Conservation (phyloP, 2,888 invertebrate genomes). For the Eupithecia abbreviata region DNA sequence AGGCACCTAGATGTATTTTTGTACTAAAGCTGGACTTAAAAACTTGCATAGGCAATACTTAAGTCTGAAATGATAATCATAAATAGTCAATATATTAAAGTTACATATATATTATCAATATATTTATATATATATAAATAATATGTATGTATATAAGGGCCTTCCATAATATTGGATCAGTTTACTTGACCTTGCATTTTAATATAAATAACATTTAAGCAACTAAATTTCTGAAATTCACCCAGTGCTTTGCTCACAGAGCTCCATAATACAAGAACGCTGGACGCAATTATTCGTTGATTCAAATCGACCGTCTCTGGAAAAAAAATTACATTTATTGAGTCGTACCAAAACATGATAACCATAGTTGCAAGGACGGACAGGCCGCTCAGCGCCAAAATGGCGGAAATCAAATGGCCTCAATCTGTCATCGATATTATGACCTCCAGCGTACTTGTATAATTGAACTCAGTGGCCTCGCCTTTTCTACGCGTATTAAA, state of each 20-base stretch:
- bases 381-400: too few relatives aligned
- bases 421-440: too few relatives aligned
- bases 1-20: slow-evolving; percentile 28
- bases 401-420: too few relatives aligned
- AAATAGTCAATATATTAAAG: slow-evolving; percentile 5
- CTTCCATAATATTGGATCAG: not conserved
- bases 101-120: not conserved
- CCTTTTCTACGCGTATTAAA: not conserved
- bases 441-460: too few relatives aligned
- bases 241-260: not conserved
- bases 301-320: too few relatives aligned
- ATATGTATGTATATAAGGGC: not conserved
- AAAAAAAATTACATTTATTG: too few relatives aligned
- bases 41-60: not conserved
- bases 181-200: not conserved
- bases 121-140: not conserved
- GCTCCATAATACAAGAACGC: too few relatives aligned
- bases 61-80: slow-evolving; percentile 19
- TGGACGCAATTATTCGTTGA: too few relatives aligned
- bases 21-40: slow-evolving; percentile 13
- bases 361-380: too few relatives aligned
- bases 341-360: too few relatives aligned
- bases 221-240: not conserved
- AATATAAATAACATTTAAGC: not conserved
- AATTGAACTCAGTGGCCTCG: not conserved